Evolutionary conservation across 2,888 invertebrate species (phyloP), one percentile per base, ranked within the genome.

Genomic region (Lycia hirtaria): DNA sequence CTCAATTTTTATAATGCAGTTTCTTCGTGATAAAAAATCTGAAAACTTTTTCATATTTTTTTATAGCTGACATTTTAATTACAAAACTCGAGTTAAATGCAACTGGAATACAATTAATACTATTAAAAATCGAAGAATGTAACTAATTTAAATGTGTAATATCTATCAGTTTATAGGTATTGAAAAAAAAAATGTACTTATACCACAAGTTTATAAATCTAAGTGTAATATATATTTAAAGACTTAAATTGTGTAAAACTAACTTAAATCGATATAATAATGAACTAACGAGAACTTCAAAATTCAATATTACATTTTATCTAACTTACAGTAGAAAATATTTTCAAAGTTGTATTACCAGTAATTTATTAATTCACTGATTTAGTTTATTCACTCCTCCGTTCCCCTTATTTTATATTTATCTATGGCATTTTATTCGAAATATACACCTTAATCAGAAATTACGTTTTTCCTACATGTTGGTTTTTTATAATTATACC

Each of bases 271-370:
- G 22, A 14, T 32, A 43, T 20, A 35, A 40, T 45, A 50, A 35
- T 38, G 30, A 51, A 41, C n/a, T 17, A 56, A 47, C 56, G 56
- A 56, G 51, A 51, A 45, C 56, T 51, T 56, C n/a, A 15, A 45
- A 33, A 48, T 33, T 47, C 45, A 14, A 41, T 40, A 33, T 40
- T 45, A 33, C 12, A 12, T 17, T 52, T 28, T 32, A 40, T 22
- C 43, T 44, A 54, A 24, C 41, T 44, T 48, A 26, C 43, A n/a
- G n/a, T n/a, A n/a, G n/a, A n/a, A n/a, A n/a, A n/a, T n/a, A n/a
- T n/a, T n/a, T n/a, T n/a, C n/a, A n/a, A n/a, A n/a, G n/a, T n/a
- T n/a, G n/a, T n/a, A n/a, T n/a, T n/a, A n/a, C n/a, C n/a, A n/a
- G n/a, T 32, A 38, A 45, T 28, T 15, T 40, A 28, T 9, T 28